phyloP scores from a whole-genome alignment of 2,113 vertebrate species.

The Mystacornis crossleyi region DNA sequence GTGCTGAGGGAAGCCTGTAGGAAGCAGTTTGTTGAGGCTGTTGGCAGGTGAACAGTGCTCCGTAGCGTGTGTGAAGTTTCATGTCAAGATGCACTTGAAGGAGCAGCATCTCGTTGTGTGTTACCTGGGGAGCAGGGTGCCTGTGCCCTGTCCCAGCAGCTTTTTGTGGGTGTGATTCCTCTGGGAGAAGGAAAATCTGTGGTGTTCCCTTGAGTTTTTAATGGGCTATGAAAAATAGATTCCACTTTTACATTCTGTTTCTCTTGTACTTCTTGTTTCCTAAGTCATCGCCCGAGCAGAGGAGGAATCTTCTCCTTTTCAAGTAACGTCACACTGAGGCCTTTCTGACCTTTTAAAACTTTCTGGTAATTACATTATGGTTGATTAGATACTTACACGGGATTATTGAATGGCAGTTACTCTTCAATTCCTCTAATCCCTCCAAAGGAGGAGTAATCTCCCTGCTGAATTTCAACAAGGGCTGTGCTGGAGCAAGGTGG shows the following conservation, averaged over 20 bases:
- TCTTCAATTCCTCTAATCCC: slow-evolving; percentile 51
- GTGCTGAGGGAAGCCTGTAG: fast-evolving
- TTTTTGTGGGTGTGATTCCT: no score
- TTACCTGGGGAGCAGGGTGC: not conserved
- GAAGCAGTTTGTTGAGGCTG: not conserved
- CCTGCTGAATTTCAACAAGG: not conserved
- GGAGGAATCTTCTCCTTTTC: not conserved
- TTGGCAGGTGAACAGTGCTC: fast-evolving
- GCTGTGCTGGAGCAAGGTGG: not conserved
- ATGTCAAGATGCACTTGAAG: not conserved
- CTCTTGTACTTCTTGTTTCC: not conserved
- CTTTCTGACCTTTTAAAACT: slow-evolving; percentile 59
- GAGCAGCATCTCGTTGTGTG: not conserved
- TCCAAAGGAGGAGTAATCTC: slow-evolving; percentile 25
- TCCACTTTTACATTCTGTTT: not conserved
- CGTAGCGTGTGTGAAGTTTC: fast-evolving
- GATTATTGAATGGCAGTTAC: slow-evolving; percentile 47
- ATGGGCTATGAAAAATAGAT: not conserved
- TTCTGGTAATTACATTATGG: slow-evolving; percentile 53
- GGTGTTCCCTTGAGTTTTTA: not conserved
- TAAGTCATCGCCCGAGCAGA: not conserved
- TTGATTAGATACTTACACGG: slow-evolving; percentile 40
- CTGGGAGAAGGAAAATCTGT: not conserved
- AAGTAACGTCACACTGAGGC: not conserved
- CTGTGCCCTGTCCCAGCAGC: not conserved